These are phyloP conservation scores for Cydia strobilella DNA, from an alignment of 1,140 invertebrate species.

Conservation along the genomic window DNA sequence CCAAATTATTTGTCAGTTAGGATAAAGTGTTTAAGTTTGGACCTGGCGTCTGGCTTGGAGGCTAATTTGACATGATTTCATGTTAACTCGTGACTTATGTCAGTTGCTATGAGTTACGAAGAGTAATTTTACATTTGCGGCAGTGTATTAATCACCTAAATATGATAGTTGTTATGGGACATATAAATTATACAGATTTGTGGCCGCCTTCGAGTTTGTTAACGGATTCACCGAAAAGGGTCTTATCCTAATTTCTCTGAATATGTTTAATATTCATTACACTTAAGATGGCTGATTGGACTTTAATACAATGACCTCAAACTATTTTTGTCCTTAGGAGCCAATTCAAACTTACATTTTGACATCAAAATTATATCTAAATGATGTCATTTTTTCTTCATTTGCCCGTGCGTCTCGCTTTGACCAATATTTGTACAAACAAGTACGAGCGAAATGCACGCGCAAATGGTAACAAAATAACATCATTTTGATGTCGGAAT, in stretches of 20 bases:
- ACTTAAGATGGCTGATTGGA: neutral
- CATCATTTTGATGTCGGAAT: too few relatives aligned
- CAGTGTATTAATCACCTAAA: neutral
- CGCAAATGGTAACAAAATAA: too few relatives aligned
- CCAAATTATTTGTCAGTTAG: neutral
- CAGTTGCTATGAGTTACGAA: too few relatives aligned
- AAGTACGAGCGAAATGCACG: too few relatives aligned
- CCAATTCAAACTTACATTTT: too few relatives aligned
- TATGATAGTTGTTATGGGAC: conserved; percentile 36
- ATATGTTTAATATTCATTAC: conserved; percentile 50
- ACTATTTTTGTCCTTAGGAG: neutral
- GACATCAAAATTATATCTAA: too few relatives aligned
- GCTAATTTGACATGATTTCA: neutral
- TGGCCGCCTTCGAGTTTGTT: conserved; percentile 46
- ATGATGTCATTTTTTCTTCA: too few relatives aligned
- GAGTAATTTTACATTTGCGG: too few relatives aligned
- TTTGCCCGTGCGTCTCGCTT: too few relatives aligned
- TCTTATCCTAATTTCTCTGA: conserved; percentile 59
- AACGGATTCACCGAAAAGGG: conserved; percentile 53
- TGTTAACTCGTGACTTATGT: too few relatives aligned
- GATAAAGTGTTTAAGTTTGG: neutral
- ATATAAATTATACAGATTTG: conserved; percentile 47
- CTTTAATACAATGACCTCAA: neutral
- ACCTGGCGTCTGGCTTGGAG: neutral
- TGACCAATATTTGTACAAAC: too few relatives aligned